These are phyloP conservation scores for Aricia artaxerxes DNA, from an alignment of 2,888 invertebrate genomes.

Conservation along the genomic window DNA sequence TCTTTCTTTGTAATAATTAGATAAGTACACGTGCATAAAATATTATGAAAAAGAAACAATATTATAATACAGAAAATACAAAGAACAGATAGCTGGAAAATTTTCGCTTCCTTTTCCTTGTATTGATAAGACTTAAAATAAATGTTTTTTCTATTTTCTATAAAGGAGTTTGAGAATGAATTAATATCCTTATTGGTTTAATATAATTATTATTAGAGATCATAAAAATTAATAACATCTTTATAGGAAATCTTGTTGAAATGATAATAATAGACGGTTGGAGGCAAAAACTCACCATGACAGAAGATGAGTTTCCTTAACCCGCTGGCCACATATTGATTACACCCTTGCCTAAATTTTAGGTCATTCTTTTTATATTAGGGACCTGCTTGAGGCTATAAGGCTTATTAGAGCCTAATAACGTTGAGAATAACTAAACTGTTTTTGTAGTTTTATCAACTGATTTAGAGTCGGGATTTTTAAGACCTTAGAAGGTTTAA, in stretches of 20 bases:
- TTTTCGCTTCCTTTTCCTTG: too few relatives aligned
- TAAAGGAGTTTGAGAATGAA: background rate
- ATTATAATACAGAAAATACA: too few relatives aligned
- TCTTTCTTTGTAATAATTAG: too few relatives aligned
- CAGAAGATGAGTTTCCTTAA: background rate
- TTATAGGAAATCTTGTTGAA: background rate
- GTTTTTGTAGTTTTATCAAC: background rate
- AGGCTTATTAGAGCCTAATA: background rate
- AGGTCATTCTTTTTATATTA: conserved; percentile 5
- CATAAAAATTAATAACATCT: background rate
- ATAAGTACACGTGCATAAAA: too few relatives aligned
- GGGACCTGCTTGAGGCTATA: background rate
- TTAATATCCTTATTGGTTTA: background rate
- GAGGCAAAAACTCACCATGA: background rate
- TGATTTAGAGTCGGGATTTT: background rate
- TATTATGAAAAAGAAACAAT: too few relatives aligned
- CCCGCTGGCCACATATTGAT: conserved; percentile 1
- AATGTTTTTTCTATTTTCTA: too few relatives aligned
- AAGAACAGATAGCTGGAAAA: too few relatives aligned
- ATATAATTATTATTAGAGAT: background rate
- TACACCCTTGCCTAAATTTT: background rate
- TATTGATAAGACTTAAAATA: too few relatives aligned
- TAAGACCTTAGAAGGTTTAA: background rate
- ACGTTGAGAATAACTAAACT: background rate
- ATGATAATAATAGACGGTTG: background rate